Evolutionary conservation across 2,888 invertebrate species (phyloP).

Genomic region (Agrochola macilenta): DNA sequence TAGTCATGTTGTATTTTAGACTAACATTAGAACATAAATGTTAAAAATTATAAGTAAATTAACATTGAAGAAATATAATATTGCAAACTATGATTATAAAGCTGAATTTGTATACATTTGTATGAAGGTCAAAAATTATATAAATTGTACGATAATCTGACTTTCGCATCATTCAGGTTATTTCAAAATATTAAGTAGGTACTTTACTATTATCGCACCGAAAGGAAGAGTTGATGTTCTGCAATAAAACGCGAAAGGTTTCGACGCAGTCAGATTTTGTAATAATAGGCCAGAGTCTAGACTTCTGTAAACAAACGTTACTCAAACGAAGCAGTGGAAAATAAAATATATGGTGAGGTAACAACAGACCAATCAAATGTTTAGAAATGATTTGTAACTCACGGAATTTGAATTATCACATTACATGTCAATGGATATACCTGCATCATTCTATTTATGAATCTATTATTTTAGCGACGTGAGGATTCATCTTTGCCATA

Average conservation of each 20-base stretch:
- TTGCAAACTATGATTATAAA: not conserved
- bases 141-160: not conserved
- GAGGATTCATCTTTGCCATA: not conserved
- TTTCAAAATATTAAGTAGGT: slow-evolving; percentile 20
- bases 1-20: not conserved
- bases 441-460: not conserved
- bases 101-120: not conserved
- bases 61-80: not conserved
- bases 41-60: not conserved
- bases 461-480: not conserved
- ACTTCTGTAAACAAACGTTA: slow-evolving; percentile 39
- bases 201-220: slow-evolving; percentile 18
- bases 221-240: slow-evolving; percentile 41
- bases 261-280: slow-evolving; percentile 30
- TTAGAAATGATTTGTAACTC: slow-evolving; percentile 28
- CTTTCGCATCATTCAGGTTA: not conserved
- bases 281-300: slow-evolving; percentile 42
- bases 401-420: slow-evolving; percentile 25
- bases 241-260: slow-evolving; percentile 59
- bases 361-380: slow-evolving; percentile 21
- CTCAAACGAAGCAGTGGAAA: slow-evolving; percentile 18
- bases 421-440: slow-evolving; percentile 20
- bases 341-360: slow-evolving; percentile 21
- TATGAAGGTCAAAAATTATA: slow-evolving; percentile 14
- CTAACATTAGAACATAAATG: not conserved